These are phyloP conservation scores for Rhinopomastus cyanomelas DNA, from an alignment of 2,113 vertebrate species.

Conservation along the genomic window DNA sequence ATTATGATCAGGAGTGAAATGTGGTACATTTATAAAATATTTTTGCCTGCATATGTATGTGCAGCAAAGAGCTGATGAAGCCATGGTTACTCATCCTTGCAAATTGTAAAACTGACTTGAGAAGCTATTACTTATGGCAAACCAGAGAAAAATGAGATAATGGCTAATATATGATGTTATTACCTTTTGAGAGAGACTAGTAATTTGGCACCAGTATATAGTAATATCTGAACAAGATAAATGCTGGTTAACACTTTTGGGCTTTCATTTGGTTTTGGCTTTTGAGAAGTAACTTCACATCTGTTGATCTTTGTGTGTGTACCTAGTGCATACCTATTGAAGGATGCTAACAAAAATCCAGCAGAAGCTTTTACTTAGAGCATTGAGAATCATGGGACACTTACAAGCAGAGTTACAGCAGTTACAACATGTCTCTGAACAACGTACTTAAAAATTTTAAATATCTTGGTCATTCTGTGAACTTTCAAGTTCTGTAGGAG, in stretches of 20 bases:
- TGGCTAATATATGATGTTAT: background rate
- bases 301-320: no score
- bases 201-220: background rate
- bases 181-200: background rate
- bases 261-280: background rate
- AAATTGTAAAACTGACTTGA: background rate
- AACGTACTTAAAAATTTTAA: background rate
- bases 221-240: background rate
- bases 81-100: background rate
- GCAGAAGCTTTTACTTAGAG: background rate
- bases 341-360: background rate
- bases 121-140: background rate
- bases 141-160: background rate
- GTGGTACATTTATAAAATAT: background rate
- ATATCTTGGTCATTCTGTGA: background rate
- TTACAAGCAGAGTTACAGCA: background rate
- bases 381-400: background rate
- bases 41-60: background rate
- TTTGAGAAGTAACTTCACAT: background rate
- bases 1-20: background rate
- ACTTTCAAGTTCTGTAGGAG: background rate
- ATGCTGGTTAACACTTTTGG: background rate
- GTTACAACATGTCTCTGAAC: background rate
- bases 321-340: background rate
- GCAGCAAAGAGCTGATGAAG: background rate